Base-by-base conservation (phyloP, 1,140 invertebrate species). In the Andrena cerasifolii region DNA sequence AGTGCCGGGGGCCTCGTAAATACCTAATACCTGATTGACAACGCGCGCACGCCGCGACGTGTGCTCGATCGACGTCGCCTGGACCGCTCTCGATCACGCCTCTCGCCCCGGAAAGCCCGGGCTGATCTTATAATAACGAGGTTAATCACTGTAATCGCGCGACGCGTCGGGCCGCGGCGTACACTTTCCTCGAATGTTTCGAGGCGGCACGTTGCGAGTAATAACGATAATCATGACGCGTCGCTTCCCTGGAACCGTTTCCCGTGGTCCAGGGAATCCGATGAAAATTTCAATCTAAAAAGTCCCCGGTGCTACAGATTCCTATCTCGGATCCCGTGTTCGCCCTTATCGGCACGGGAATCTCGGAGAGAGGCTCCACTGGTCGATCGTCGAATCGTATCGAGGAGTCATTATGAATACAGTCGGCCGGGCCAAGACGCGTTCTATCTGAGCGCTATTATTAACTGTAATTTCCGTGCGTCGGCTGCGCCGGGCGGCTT, bases 381-480 rank as follows among this genome's bases (percentile, higher is more conserved):
- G 5, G 10, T 12, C 31, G 36, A 53, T 51, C 47, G 51, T 61
- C 58, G 28, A 83, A 43, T 83, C 49, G 58, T 51, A 82, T 83
- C 76, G 47, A 58, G 72, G 49, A 76, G 72, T 80, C 82, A 72
- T 80, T 84, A 83, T 58, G 62, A 84, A 83, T 83, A 84, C 78
- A 77, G 33, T 53, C 28, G 21, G 18, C 33, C 45, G 18, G 21
- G 18, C 12, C n/a, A 28, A 26, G 12, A 28, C 28, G 59, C 51
- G 28, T 72, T 47, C 62, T 62, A 87, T 84, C 80, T 59, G 59
- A 8, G 63, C 53, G 58, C 43, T 86, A 78, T 88, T 86, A 88
- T 88, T 88, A 88, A 79, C 51, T 45, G 79, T 72, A 81, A 88
- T 87, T 86, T 82, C 78, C 71, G 43, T 75, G 71, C 63, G 63